phyloP scores from a whole-genome alignment of 1,140 invertebrate genomes.

The Stegodyphus mimosarum region DNA sequence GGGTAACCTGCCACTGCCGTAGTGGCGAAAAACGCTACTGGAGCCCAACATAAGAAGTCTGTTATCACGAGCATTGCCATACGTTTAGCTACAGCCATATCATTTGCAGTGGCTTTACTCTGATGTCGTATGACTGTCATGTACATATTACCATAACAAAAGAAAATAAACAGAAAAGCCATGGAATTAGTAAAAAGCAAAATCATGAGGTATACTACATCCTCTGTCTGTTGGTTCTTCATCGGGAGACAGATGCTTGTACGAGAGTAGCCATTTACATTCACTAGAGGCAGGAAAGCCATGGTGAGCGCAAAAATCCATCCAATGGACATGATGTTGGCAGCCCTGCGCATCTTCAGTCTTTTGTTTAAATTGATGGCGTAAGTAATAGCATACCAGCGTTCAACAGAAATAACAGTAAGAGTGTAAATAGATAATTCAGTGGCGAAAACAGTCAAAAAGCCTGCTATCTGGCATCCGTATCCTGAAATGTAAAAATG shows the following conservation, averaged over 20 bases:
- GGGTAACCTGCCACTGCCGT: slow-evolving; percentile 83
- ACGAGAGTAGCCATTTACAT: slow-evolving; percentile 93
- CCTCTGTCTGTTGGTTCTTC: slow-evolving; percentile 80
- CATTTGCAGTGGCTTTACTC: slow-evolving; percentile 87
- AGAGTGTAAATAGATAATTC: slow-evolving; percentile 88
- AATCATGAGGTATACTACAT: slow-evolving; percentile 89
- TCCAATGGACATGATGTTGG: slow-evolving; percentile 89
- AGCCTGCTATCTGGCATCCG: slow-evolving; percentile 87
- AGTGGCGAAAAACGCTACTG: slow-evolving; percentile 72
- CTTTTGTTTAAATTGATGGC: slow-evolving; percentile 82
- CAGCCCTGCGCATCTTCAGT: slow-evolving; percentile 76
- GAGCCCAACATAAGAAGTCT: slow-evolving; percentile 87
- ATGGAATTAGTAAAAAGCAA: slow-evolving; percentile 92
- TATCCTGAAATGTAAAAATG: slow-evolving; percentile 65
- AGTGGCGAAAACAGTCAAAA: slow-evolving; percentile 87
- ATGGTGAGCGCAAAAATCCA: slow-evolving; percentile 92
- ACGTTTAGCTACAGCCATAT: slow-evolving; percentile 82
- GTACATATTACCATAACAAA: slow-evolving; percentile 92
- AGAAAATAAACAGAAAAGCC: slow-evolving; percentile 93
- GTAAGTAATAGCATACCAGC: slow-evolving; percentile 88
- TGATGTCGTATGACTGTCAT: slow-evolving; percentile 90
- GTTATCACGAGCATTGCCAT: slow-evolving; percentile 89
- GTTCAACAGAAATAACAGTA: slow-evolving; percentile 86
- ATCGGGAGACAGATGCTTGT: slow-evolving; percentile 96
- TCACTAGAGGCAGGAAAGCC: slow-evolving; percentile 88